Evolutionary conservation across 2,888 invertebrate genomes (phyloP).

Genomic region (Glyphotaelius pellucidus): DNA sequence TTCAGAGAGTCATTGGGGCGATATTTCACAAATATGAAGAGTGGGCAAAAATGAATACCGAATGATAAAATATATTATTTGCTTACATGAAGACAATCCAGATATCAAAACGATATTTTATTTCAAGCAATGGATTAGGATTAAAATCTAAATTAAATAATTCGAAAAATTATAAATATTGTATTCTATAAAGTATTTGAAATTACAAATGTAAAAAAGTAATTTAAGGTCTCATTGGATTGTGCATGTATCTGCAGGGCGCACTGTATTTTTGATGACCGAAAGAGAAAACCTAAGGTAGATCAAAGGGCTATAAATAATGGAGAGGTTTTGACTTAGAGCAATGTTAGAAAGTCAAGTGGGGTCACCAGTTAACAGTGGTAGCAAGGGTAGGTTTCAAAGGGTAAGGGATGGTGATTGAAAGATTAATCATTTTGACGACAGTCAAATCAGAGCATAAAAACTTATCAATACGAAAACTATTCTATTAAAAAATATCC

Average conservation of each 20-base stretch:
- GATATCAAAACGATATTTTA: no score
- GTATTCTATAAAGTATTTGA: background rate
- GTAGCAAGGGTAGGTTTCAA: background rate
- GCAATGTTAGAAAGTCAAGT: background rate
- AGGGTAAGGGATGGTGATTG: background rate
- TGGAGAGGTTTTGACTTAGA: slow-evolving; percentile 22
- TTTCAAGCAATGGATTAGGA: no score
- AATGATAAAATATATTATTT: no score
- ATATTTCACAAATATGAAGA: no score
- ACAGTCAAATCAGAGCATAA: background rate
- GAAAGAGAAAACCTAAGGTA: slow-evolving; percentile 28
- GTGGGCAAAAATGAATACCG: no score
- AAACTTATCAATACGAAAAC: no score
- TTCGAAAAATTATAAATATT: background rate
- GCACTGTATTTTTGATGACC: background rate
- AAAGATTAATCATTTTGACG: background rate
- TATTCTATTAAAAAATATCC: no score
- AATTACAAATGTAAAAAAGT: background rate
- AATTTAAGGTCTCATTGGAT: background rate
- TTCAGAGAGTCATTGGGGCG: no score
- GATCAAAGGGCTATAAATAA: slow-evolving; percentile 41
- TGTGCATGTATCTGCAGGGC: background rate
- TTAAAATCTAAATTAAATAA: no score
- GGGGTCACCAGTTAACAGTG: slow-evolving; percentile 6
- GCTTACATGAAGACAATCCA: no score